These are phyloP conservation scores for Eidolon helvum DNA, from an alignment of 2,113 vertebrate species.

Conservation along the genomic window DNA sequence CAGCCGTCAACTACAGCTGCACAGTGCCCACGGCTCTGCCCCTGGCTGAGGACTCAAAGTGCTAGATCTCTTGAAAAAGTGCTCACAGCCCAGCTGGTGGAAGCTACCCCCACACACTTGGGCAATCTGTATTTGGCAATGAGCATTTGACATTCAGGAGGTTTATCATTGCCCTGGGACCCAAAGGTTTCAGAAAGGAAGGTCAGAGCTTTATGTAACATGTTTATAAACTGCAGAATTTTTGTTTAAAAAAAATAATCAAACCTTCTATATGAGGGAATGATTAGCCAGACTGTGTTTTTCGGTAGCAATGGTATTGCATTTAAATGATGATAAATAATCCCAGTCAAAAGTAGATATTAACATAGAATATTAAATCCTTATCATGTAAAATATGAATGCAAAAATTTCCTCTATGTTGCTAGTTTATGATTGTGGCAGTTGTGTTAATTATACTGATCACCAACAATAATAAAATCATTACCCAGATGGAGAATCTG, in stretches of 20 bases:
- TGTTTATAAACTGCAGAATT: background rate
- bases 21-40: fast-evolving
- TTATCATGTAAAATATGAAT: background rate
- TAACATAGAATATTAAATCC: background rate
- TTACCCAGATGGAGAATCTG: background rate
- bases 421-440: background rate
- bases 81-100: background rate
- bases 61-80: background rate
- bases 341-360: background rate
- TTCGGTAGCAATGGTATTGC: background rate
- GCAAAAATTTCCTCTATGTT: background rate
- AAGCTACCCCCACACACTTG: background rate
- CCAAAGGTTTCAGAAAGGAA: background rate
- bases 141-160: background rate
- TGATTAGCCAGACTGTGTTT: background rate
- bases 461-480: background rate
- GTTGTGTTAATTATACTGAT: background rate
- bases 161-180: background rate
- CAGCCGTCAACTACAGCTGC: background rate
- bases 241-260: background rate
- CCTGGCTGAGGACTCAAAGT: background rate
- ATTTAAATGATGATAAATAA: background rate
- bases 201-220: background rate
- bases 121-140: background rate
- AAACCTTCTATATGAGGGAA: background rate